phyloP scores from a whole-genome alignment of 2,113 vertebrate genomes.

The Plectropomus leopardus region DNA sequence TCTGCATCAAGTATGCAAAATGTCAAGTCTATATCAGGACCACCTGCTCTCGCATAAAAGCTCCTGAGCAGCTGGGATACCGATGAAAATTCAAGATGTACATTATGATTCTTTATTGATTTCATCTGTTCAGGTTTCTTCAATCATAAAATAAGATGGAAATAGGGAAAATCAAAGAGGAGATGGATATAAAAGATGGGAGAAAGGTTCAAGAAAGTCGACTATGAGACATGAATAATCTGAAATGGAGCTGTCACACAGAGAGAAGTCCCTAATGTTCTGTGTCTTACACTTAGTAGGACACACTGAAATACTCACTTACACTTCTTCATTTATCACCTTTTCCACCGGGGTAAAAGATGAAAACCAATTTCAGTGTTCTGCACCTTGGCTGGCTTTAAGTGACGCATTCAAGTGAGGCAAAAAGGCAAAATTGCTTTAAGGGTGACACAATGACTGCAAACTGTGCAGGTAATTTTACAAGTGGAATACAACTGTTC shows the following conservation, averaged over 20 bases:
- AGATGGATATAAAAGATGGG: constrained; percentile 4
- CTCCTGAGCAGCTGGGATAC: constrained; percentile 20
- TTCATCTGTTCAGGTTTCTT: constrained; percentile 42
- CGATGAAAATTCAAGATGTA: constrained; percentile 27
- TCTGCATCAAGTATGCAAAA: constrained; percentile 27
- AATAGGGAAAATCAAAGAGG: constrained; percentile 22
- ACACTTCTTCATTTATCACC: not conserved
- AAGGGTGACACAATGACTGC: not conserved
- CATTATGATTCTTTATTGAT: constrained; percentile 45
- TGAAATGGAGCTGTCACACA: not conserved
- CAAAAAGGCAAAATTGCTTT: not conserved
- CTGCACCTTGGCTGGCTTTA: not conserved
- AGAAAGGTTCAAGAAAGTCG: not conserved
- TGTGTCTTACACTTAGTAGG: not conserved
- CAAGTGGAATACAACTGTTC: not conserved
- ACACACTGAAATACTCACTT: not conserved
- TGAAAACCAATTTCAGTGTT: not conserved
- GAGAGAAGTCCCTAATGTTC: not conserved
- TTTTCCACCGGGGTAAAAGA: not conserved
- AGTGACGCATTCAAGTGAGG: constrained; percentile 8
- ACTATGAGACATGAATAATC: constrained; percentile 18
- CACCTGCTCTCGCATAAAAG: constrained; percentile 33
- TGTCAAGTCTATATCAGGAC: constrained; percentile 17
- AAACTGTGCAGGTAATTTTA: not conserved
- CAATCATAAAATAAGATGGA: constrained; percentile 32